Base-by-base conservation (phyloP, 1,140 invertebrate species). In the Aphis gossypii region DNA sequence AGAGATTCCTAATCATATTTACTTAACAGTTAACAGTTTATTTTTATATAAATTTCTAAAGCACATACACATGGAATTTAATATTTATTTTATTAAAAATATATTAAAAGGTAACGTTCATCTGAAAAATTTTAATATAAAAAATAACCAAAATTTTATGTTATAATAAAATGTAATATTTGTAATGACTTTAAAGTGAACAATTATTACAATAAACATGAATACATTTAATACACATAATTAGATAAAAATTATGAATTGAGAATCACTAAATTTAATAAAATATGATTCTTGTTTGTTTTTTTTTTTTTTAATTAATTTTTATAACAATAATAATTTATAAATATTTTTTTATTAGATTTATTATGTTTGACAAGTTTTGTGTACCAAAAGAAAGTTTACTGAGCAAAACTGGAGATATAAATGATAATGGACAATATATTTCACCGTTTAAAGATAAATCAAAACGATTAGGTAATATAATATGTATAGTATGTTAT, bases 281-380 rank as follows among this genome's bases (percentile, higher is more conserved):
- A 35, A 51, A 76, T 76, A 76, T n/a, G 25, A 30, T 84, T 44
- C n/a, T 90, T n/a, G 89, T 8, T 8, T 23, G 21, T 48, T 48
- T 18, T 8, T 90, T n/a, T 92, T 8, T 23, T 35, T 48, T 48
- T 18, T 8, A 87, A 30, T 46, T 14, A 11, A 86, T 18, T 41
- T 23, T 86, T 25, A 23, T 86, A 18, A 46, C 4, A 46, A 84
- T 84, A 11, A 41, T 30, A 9, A 44, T 4, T 11, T 25, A 41
- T 41, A 41, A 41, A 41, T 41, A 41, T 84, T 30, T 86, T 87
- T 84, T 41, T 95, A 25, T 51, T 94, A 98, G 98, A 8, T 99
- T 99, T 95, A 95, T 98, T 86, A 96, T 98, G 95, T 99, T 99
- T 95, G 96, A 98, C 94, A 97, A 99, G 94, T 98, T 98, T 95